Evolutionary conservation across 2,113 vertebrate genomes (phyloP).

Genomic region (Hemibagrus wyckioides): DNA sequence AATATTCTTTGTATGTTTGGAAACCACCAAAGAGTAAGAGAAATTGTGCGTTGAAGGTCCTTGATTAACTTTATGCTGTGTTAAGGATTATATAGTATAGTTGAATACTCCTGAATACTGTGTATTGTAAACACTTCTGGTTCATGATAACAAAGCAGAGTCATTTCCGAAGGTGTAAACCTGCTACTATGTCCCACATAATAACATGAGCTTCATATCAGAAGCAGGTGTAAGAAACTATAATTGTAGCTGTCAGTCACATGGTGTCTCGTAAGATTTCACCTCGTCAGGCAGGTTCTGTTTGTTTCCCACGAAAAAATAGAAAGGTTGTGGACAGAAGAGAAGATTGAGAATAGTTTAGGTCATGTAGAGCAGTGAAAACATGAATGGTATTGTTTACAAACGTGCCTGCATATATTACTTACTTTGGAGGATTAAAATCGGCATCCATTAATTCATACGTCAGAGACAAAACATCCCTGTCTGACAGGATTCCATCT

Average conservation of each 20-base stretch:
- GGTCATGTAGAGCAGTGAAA: background rate
- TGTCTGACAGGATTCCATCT: background rate
- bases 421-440: background rate
- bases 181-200: conserved; percentile 21
- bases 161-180: conserved; percentile 18
- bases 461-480: background rate
- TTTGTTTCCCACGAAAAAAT: conserved; percentile 8
- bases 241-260: conserved; percentile 45
- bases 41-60: background rate
- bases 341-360: conserved; percentile 28
- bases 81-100: background rate
- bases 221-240: conserved; percentile 28
- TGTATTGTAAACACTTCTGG: conserved; percentile 21
- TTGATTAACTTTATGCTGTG: background rate
- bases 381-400: background rate
- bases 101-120: background rate
- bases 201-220: conserved; percentile 45
- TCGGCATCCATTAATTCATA: background rate
- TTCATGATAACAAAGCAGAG: conserved; percentile 25
- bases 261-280: conserved; percentile 36
- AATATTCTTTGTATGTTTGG: background rate
- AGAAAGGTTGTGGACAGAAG: conserved; percentile 6
- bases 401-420: background rate
- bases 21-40: background rate
- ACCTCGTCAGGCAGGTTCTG: conserved; percentile 33